Conservation (phyloP, 1,140 invertebrate genomes). For the Asobara japonica region DNA sequence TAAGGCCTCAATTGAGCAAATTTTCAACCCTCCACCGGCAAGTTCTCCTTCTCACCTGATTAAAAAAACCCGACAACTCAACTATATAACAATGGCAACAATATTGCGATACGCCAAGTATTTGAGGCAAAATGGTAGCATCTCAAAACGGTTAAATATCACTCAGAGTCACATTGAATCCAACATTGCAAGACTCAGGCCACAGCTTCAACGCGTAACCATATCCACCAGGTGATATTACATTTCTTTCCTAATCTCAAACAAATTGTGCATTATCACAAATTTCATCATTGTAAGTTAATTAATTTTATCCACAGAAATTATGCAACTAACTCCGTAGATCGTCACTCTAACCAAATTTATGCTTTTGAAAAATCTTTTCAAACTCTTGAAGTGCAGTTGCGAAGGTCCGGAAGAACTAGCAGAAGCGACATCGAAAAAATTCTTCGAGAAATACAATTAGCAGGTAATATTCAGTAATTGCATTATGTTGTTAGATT, state of each 20-base stretch:
- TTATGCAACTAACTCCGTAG: conserved; percentile 32
- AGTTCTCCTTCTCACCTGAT: background rate
- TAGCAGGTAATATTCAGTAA: background rate
- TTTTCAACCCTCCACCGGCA: background rate
- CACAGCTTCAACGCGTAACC: background rate
- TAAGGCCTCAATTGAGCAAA: background rate
- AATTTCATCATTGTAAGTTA: background rate
- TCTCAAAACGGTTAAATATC: background rate
- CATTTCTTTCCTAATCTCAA: background rate
- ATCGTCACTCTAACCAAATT: background rate
- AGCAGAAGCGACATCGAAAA: background rate
- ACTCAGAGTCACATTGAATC: background rate
- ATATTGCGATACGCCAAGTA: conserved; percentile 21
- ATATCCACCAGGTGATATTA: background rate
- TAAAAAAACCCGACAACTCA: background rate
- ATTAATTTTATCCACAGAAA: conserved; percentile 18
- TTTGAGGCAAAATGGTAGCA: background rate
- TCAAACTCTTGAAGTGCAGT: background rate
- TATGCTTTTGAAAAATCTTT: conserved; percentile 6
- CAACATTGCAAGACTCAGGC: background rate
- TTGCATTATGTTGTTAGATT: no score
- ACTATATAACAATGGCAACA: conserved; percentile 22
- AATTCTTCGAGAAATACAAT: conserved; percentile 6
- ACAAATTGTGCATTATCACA: background rate
- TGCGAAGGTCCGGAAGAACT: background rate